Base-by-base conservation (phyloP, 2,113 vertebrate genomes). In the Aramus guarauna region DNA sequence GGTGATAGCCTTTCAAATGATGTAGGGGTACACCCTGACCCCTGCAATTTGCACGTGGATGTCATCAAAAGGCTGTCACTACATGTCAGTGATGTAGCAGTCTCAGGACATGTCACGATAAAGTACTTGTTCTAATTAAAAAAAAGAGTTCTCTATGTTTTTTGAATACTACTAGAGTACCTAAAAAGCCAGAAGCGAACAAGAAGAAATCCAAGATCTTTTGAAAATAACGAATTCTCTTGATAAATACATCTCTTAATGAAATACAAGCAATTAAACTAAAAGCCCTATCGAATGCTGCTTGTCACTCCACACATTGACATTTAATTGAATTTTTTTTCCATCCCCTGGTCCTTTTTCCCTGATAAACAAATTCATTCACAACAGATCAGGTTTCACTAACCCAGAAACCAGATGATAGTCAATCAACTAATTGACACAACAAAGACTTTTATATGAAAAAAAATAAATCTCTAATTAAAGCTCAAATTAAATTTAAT, bases 381-480 rank as follows among this genome's bases (percentile, higher is more conserved):
- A 98, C 98, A 97, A 97, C 80, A 48, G 98, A 98, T 99, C 98
- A 96, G 96, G 98, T 99, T 99, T 98, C 98, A 93, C 94, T 95
- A 97, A 97, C 95, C 97, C 96, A 97, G 98, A 98, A 98, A 98
- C 96, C 96, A 98, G 98, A 98, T 98, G 98, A 98, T 97, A 98
- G 98, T 98, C 99, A 98, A 99, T 99, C 99, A 99, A 98, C 98
- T 99, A 99, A 99, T 99, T 99, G 99, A 99, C 98, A 98, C 98
- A 98, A 98, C 98, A 98, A 99, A 99, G 98, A 98, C 97, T 98
- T 98, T 97, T 97, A 92, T 96, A 97, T 55, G 72, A 96, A 97
- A 97, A 93, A 88, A 90, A 92, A 93, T 93, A 41, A 41, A 41
- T 92, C 91, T 94, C 98, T 98, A 98, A 98, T 98, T 98, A 98